Evolutionary conservation across 2,888 invertebrate genomes (phyloP).

Genomic region (Nebria brevicollis): DNA sequence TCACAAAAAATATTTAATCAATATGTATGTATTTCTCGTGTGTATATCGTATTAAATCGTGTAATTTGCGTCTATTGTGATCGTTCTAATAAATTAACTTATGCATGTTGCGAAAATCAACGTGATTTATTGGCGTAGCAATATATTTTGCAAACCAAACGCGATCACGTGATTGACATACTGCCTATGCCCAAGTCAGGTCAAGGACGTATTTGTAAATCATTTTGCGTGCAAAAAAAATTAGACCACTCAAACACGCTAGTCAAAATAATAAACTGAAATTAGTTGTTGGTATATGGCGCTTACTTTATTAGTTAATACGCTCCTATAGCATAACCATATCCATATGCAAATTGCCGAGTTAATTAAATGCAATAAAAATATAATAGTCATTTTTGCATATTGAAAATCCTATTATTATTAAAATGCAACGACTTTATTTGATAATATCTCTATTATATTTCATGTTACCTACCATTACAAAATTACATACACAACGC

Average conservation of each 20-base stretch:
- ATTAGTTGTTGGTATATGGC: neutral
- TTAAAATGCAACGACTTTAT: neutral
- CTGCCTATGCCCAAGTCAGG: constrained; percentile 1
- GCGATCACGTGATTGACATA: constrained; percentile 10
- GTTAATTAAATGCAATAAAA: neutral
- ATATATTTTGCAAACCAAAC: constrained; percentile 3
- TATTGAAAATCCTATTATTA: neutral
- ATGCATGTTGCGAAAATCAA: constrained; percentile 5
- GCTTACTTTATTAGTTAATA: neutral
- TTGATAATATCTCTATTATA: neutral
- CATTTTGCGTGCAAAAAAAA: constrained; percentile 3
- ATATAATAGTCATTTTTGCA: neutral
- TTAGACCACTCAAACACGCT: neutral
- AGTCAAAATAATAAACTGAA: neutral
- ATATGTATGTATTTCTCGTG: neutral
- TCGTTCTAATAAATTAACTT: constrained; percentile 1
- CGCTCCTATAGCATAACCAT: neutral
- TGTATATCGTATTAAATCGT: neutral
- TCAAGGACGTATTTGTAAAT: constrained; percentile 10
- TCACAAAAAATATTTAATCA: too few species aligned
- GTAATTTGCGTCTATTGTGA: neutral
- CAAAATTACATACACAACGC: too few species aligned
- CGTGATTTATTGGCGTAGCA: neutral
- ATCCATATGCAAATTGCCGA: neutral
- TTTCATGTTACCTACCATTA: neutral